Evolutionary conservation across 2,113 vertebrate genomes (phyloP), one percentile per base, ranked within the genome.

Genomic region (Caracal caracal): DNA sequence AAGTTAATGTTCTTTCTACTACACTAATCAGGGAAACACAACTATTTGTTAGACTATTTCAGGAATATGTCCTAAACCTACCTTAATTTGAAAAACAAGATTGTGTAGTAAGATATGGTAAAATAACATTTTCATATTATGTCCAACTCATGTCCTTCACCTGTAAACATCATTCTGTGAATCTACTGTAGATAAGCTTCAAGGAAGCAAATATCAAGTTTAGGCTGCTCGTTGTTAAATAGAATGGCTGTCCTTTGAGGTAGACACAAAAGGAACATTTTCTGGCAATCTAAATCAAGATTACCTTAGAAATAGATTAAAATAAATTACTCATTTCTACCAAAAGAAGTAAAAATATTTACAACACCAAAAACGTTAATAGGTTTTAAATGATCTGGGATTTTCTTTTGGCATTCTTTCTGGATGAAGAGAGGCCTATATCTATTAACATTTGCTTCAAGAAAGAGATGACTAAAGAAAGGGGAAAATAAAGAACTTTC

Each of bases 231-330:
- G 28, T 9, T 86, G 84, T 22, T 28, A 92, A 75, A 90, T 2
- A 11, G 66, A 73, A 84, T 49, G 28, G 12, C 56, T 80, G 40
- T 47, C 43, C 71, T 68, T 87, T 82, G 40, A 93, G 22, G 8
- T 61, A 96, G 92, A 97, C 59, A 92, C 9, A 0, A 76, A 80
- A 85, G 63, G 47, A 68, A 70, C 2, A 43, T 66, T 92, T 93
- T 81, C 68, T 83, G 83, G 82, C 81, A 97, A 35, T 56, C 1
- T 63, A 47, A 94, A 40, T 97, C 94, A 96, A 88, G 49, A 84
- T 56, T 51, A 11, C 2, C 16, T 19, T 78, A 73, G 35, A 93
- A 96, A 86, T 35, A 82, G 35, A 4, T 56, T 85, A 73, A 81
- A 84, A 75, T 28, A 76, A 83, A 61, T 73, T 73, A 61, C 24